Conservation (phyloP, 2,888 invertebrate genomes). For the Pterostichus madidus region DNA sequence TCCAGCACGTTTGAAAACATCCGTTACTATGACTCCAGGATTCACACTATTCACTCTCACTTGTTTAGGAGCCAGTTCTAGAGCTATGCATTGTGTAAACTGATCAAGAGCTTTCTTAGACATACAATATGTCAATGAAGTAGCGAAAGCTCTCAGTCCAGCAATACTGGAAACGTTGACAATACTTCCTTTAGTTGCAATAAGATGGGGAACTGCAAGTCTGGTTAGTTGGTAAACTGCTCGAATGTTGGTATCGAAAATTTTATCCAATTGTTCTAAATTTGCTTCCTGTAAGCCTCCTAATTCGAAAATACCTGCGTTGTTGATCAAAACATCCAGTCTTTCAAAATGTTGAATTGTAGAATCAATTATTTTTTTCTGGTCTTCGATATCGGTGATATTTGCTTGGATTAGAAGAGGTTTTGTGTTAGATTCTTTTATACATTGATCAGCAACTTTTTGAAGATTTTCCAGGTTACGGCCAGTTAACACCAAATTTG, state of each 20-base stretch:
- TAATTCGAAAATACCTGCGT: conserved; percentile 85
- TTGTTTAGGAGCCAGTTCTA: conserved; percentile 75
- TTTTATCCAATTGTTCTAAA: conserved; percentile 78
- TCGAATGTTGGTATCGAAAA: conserved; percentile 80
- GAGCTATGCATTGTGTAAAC: conserved; percentile 80
- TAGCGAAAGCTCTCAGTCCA: conserved; percentile 75
- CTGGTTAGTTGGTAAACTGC: conserved; percentile 76
- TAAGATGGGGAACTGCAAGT: conserved; percentile 79
- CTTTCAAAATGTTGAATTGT: conserved; percentile 85
- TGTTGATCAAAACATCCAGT: conserved; percentile 89
- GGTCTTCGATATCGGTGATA: conserved; percentile 84
- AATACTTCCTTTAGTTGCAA: conserved; percentile 75
- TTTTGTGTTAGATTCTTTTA: conserved; percentile 71
- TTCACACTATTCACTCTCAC: conserved; percentile 79
- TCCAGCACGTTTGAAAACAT: conserved; percentile 34
- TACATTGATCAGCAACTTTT: conserved; percentile 78
- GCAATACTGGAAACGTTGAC: conserved; percentile 82
- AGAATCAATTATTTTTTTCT: conserved; percentile 83
- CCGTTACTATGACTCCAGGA: conserved; percentile 80
- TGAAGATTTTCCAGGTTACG: conserved; percentile 84
- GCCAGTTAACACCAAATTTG: conserved; percentile 83
- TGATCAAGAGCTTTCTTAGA: conserved; percentile 82
- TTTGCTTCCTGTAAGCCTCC: conserved; percentile 71
- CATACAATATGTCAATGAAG: conserved; percentile 6
- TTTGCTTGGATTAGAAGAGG: conserved; percentile 83